phyloP scores from a whole-genome alignment of 2,113 vertebrate genomes.

The Tiliqua scincoides region DNA sequence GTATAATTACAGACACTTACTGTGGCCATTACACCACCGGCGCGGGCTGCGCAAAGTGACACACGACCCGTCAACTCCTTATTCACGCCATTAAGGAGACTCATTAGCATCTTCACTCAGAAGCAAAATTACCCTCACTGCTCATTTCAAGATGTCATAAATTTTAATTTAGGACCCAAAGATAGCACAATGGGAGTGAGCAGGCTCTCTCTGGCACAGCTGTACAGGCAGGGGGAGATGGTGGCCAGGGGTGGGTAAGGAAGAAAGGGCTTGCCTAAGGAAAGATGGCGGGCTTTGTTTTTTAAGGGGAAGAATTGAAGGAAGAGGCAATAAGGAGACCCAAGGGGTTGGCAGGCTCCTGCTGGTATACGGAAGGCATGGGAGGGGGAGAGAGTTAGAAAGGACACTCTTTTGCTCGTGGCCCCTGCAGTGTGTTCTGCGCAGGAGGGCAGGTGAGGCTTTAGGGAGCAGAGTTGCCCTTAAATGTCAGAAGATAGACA shows the following conservation, averaged over 20 bases:
- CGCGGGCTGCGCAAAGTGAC: slow-evolving; percentile 75
- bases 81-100: slow-evolving; percentile 83
- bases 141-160: slow-evolving; percentile 88
- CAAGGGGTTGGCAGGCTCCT: background rate
- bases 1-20: slow-evolving; percentile 85
- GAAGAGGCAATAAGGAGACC: slow-evolving; percentile 17
- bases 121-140: slow-evolving; percentile 86
- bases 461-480: background rate
- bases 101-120: slow-evolving; percentile 86
- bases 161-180: slow-evolving; percentile 87
- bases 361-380: background rate
- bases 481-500: slow-evolving; percentile 1
- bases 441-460: fast-evolving
- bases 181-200: slow-evolving; percentile 81
- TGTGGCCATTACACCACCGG: slow-evolving; percentile 80
- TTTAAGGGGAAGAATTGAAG: slow-evolving; percentile 33
- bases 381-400: background rate
- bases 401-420: too few species aligned
- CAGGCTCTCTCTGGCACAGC: slow-evolving; percentile 63
- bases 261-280: slow-evolving; percentile 50
- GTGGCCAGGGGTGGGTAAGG: slow-evolving; percentile 21
- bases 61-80: slow-evolving; percentile 84
- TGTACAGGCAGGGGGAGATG: slow-evolving; percentile 48
- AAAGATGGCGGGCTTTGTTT: slow-evolving; percentile 38
- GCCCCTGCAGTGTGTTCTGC: fast-evolving